Evolutionary conservation across 2,797 vertebrate species (phyloP).

Genomic region (Menidia menidia): DNA sequence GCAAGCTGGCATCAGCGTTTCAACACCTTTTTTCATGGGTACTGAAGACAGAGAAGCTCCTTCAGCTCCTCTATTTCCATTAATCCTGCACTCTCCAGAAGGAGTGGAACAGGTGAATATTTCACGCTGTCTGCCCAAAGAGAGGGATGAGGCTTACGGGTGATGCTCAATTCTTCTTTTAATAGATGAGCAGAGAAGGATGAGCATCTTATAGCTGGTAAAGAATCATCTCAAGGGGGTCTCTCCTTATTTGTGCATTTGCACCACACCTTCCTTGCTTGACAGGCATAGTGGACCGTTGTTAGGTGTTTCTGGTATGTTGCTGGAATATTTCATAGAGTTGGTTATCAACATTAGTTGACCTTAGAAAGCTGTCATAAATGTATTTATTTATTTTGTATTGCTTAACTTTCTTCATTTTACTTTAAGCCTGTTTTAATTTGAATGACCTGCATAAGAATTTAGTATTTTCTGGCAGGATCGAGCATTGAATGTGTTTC

Average conservation of each 20-base stretch:
- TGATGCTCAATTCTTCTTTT: conserved; percentile 68
- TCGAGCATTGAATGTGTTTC: not conserved
- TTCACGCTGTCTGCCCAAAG: conserved; percentile 68
- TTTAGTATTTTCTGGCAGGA: not conserved
- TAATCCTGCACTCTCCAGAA: conserved; percentile 62
- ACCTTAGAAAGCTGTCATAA: too few relatives aligned
- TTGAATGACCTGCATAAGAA: conserved; percentile 5
- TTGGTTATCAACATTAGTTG: too few relatives aligned
- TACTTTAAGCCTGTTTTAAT: conserved; percentile 7
- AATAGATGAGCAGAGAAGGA: conserved; percentile 70
- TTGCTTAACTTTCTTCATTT: conserved; percentile 22
- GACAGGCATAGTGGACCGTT: conserved; percentile 34
- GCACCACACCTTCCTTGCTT: conserved; percentile 29
- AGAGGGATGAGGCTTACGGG: conserved; percentile 59
- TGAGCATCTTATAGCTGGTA: conserved; percentile 68
- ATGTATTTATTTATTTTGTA: not conserved
- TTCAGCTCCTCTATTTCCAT: conserved; percentile 64
- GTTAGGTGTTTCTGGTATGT: conserved; percentile 51
- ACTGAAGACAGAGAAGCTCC: conserved; percentile 51
- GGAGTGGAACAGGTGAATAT: conserved; percentile 75
- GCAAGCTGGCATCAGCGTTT: conserved; percentile 62
- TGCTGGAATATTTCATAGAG: conserved; percentile 15
- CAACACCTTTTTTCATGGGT: conserved; percentile 34
- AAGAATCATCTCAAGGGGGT: conserved; percentile 67
- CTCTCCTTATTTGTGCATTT: conserved; percentile 41